Percentiles rank a stretch among this genome's conserved stretches.
Evolutionary conservation across 2,888 invertebrate genomes (phyloP).

Genomic region (Bembecia ichneumoniformis): DNA sequence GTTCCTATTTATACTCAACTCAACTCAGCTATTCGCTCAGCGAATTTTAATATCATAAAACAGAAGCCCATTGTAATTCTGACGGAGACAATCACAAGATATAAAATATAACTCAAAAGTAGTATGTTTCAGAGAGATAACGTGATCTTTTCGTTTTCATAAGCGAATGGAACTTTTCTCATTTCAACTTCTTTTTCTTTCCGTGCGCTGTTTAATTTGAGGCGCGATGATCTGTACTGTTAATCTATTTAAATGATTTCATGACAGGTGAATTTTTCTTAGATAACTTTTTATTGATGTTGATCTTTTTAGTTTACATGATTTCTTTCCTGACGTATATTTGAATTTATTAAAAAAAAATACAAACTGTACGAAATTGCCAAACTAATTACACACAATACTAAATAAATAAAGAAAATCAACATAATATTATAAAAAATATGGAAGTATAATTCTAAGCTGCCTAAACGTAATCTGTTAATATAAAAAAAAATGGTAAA

Average conservation of each 20-base stretch:
- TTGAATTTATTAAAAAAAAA: too few species aligned
- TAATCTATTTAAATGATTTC: constrained; percentile 18
- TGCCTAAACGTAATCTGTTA: too few species aligned
- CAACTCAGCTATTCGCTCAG: constrained; percentile 33
- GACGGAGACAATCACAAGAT: constrained; percentile 1
- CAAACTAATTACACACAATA: too few species aligned
- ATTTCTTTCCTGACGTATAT: too few species aligned
- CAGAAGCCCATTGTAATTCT: constrained; percentile 33
- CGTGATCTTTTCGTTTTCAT: constrained; percentile 61
- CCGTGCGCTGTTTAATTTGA: constrained; percentile 24
- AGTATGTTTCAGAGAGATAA: constrained; percentile 48
- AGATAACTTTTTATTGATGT: too few species aligned
- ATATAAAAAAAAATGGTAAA: too few species aligned
- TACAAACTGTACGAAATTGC: too few species aligned
- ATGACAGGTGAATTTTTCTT: neutral
- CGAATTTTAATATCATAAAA: constrained; percentile 55
- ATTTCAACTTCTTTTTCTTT: constrained; percentile 61
- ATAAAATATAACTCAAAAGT: constrained; percentile 46
- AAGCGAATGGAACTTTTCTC: constrained; percentile 65
- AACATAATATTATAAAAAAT: too few species aligned
- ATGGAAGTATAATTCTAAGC: too few species aligned
- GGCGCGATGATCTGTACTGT: constrained; percentile 36
- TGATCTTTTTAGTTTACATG: too few species aligned
- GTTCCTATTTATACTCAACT: constrained; percentile 45
- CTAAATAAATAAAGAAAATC: too few species aligned